Evolutionary conservation across 2,888 invertebrate genomes (phyloP).

Genomic region (Latheticus oryzae): DNA sequence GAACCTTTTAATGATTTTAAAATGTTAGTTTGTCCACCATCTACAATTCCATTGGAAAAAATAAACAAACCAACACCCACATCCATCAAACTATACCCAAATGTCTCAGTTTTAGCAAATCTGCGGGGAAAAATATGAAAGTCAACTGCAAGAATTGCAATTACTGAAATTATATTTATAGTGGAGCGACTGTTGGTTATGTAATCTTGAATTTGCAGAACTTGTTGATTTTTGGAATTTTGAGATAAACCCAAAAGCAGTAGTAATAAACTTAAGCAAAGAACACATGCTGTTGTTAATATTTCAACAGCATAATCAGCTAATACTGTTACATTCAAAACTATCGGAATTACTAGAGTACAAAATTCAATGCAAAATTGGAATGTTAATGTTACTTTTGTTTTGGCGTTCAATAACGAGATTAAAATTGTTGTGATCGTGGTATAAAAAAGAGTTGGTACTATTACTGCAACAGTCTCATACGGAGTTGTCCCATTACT

Average conservation of each 20-base stretch:
- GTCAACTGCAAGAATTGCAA: constrained; percentile 94
- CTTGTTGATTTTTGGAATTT: background rate
- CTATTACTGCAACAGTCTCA: constrained; percentile 65
- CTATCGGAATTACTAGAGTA: constrained; percentile 69
- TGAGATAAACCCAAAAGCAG: no score
- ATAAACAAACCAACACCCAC: constrained; percentile 92
- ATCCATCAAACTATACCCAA: constrained; percentile 94
- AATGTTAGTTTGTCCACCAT: constrained; percentile 61
- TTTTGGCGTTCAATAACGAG: constrained; percentile 46
- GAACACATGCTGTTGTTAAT: constrained; percentile 9
- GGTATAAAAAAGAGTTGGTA: constrained; percentile 59
- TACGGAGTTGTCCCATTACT: constrained; percentile 68
- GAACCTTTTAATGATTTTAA: constrained; percentile 62
- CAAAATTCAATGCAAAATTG: constrained; percentile 69
- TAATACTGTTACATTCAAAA: constrained; percentile 70
- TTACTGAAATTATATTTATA: constrained; percentile 78
- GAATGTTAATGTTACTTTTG: constrained; percentile 13
- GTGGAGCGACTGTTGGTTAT: constrained; percentile 78
- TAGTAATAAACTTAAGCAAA: constrained; percentile 8
- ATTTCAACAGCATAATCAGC: constrained; percentile 58
- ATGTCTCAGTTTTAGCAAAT: constrained; percentile 88
- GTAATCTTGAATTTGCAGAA: constrained; percentile 54
- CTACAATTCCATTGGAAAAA: constrained; percentile 82
- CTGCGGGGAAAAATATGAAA: constrained; percentile 86
- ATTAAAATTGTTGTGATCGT: constrained; percentile 56